phyloP scores from a whole-genome alignment of 2,113 vertebrate species.

The Amphiprion percula region DNA sequence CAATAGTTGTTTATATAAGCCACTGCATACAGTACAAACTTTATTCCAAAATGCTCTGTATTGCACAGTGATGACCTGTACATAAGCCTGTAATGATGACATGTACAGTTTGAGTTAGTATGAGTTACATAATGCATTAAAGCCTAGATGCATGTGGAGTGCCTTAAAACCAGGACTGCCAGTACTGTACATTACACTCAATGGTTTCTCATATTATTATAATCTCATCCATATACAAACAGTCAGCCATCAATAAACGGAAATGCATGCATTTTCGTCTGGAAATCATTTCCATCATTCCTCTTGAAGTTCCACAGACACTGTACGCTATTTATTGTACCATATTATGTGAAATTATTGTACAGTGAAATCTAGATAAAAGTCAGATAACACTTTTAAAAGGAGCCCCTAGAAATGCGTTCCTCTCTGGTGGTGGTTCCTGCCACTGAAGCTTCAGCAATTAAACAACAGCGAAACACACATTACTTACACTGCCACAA shows the following conservation, averaged over 20 bases:
- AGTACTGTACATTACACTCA: conserved; percentile 31
- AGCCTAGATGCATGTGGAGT: conserved; percentile 19
- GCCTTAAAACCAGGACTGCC: conserved; percentile 31
- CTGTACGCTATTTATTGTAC: conserved; percentile 33
- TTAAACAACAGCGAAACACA: conserved; percentile 54
- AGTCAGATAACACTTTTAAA: conserved; percentile 53
- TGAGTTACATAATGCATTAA: conserved; percentile 28
- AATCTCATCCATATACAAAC: conserved; percentile 46
- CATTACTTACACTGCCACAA: conserved; percentile 54
- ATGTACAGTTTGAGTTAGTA: conserved; percentile 41
- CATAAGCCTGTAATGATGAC: conserved; percentile 51
- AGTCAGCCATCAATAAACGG: conserved; percentile 45
- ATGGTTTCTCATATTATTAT: conserved; percentile 21
- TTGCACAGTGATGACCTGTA: conserved; percentile 59
- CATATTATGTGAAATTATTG: conserved; percentile 40
- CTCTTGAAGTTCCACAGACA: conserved; percentile 36
- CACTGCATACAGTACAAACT: conserved; percentile 59
- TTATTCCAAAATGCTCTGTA: conserved; percentile 60
- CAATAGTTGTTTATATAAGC: conserved; percentile 46
- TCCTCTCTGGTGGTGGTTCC: conserved; percentile 41
- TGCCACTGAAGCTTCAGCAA: conserved; percentile 23
- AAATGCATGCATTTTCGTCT: conserved; percentile 50
- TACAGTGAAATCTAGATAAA: conserved; percentile 63
- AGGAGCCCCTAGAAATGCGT: conserved; percentile 34
- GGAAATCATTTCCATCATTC: conserved; percentile 17